Percentiles rank a stretch among this genome's conserved stretches.
These are phyloP conservation scores for Cheilosia impressa DNA, from an alignment of 2,888 invertebrate species.

Conservation along the genomic window DNA sequence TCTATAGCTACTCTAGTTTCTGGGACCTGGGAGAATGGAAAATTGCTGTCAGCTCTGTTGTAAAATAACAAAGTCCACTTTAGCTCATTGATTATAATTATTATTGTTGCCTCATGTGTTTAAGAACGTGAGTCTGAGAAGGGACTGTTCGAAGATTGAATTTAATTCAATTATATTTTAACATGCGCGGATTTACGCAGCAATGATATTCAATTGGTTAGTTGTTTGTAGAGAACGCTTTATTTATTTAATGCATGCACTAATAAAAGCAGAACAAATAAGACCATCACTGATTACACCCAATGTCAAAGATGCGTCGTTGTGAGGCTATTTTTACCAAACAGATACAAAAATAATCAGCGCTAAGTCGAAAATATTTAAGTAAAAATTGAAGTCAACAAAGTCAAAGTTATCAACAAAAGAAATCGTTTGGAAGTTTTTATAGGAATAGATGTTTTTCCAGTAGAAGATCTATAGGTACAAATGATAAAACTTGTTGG, in stretches of 20 bases:
- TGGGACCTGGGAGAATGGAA: neutral
- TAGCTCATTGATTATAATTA: neutral
- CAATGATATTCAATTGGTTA: slow-evolving; percentile 9
- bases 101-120: slow-evolving; percentile 13
- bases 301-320: neutral
- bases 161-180: slow-evolving; percentile 47
- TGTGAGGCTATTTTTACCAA: slow-evolving; percentile 11
- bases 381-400: too few species aligned
- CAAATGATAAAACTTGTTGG: too few species aligned
- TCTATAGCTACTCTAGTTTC: slow-evolving; percentile 13
- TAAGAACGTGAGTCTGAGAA: neutral
- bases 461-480: too few species aligned
- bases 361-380: too few species aligned
- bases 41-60: neutral
- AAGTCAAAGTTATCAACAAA: too few species aligned
- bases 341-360: neutral
- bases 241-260: neutral
- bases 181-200: neutral
- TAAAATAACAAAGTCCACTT: slow-evolving; percentile 37
- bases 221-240: neutral
- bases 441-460: too few species aligned
- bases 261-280: neutral
- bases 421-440: too few species aligned
- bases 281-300: slow-evolving; percentile 10
- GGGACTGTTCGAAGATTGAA: slow-evolving; percentile 26